Evolutionary conservation across 2,113 vertebrate genomes (phyloP).

Genomic region (Recurvirostra avosetta): DNA sequence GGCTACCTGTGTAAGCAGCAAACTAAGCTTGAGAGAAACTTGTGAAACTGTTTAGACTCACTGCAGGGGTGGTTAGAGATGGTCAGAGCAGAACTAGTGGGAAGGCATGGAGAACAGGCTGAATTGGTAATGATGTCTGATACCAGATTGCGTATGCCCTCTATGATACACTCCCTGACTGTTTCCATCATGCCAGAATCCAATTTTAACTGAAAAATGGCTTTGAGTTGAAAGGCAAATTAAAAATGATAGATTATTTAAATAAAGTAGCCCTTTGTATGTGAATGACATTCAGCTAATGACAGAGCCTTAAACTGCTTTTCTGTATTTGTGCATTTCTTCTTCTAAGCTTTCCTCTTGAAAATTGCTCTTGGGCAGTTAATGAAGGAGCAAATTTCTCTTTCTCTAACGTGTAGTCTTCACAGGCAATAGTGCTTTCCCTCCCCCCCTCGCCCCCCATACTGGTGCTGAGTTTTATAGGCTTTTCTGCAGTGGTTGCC

Average conservation of each 20-base stretch:
- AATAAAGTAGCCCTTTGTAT: neutral
- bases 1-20: neutral
- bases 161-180: neutral
- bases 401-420: neutral
- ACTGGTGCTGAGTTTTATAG: neutral
- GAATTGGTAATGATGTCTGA: neutral
- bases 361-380: neutral
- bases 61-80: neutral
- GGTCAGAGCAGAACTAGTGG: neutral
- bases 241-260: slow-evolving; percentile 5
- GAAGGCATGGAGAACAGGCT: neutral
- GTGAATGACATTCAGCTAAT: neutral
- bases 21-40: neutral
- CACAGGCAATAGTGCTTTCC: neutral
- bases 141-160: neutral
- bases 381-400: neutral
- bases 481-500: neutral
- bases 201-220: neutral
- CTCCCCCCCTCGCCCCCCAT: too few species aligned
- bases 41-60: neutral
- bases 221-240: neutral
- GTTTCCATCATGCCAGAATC: neutral
- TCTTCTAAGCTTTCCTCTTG: neutral
- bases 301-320: neutral
- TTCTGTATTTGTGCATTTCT: neutral